Percentiles rank a stretch among this genome's conserved stretches.
Conservation (phyloP, 2,113 vertebrate species). For the Argyrosomus japonicus region DNA sequence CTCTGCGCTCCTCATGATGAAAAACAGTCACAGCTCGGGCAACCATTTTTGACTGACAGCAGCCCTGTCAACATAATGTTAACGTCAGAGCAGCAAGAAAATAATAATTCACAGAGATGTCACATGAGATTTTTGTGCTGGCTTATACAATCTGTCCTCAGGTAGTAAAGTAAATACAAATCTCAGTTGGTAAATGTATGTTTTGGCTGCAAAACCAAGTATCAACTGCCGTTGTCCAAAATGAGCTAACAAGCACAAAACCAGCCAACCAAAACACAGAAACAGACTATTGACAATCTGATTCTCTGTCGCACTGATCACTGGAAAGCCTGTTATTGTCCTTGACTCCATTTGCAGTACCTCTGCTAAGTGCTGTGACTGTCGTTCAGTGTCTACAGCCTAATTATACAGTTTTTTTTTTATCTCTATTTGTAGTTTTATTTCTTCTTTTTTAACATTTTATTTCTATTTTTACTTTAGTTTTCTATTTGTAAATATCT, state of each 20-base stretch:
- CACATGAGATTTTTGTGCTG: background rate
- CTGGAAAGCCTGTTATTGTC: no score
- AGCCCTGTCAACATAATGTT: constrained; percentile 9
- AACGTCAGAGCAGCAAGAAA: background rate
- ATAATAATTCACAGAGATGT: background rate
- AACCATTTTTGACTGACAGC: constrained; percentile 67
- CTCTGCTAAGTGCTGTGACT: no score
- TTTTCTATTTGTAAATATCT: no score
- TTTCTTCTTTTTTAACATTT: no score
- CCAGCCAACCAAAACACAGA: background rate
- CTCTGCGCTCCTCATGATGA: constrained; percentile 49
- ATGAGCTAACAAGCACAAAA: background rate
- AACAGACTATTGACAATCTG: background rate
- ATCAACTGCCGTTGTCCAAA: background rate
- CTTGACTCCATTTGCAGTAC: no score
- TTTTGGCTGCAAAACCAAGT: background rate
- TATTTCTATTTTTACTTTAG: no score
- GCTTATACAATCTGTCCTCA: background rate
- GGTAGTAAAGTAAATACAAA: background rate
- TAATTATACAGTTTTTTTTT: no score
- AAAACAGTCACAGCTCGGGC: constrained; percentile 55
- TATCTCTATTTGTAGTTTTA: no score
- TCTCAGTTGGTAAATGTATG: background rate
- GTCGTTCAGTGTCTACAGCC: no score
- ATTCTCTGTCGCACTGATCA: no score